Conservation (phyloP, 2,797 vertebrate genomes). For the Peromyscus melanophrys region DNA sequence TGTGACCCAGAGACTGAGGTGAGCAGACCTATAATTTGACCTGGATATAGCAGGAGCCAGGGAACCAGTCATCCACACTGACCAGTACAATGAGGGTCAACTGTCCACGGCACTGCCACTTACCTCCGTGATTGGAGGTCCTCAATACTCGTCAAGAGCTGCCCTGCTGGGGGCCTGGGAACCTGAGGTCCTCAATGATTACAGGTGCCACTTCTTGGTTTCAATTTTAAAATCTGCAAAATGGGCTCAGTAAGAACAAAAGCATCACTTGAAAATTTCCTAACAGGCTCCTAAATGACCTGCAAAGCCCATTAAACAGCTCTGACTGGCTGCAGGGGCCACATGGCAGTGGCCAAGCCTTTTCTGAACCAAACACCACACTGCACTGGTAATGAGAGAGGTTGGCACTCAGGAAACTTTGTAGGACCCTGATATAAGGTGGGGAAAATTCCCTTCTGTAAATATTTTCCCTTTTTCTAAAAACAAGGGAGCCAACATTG, state of each 20-base stretch:
- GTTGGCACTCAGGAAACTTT: background rate
- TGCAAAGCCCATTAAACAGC: background rate
- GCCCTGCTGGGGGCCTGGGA: background rate
- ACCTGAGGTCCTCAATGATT: background rate
- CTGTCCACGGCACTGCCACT: background rate
- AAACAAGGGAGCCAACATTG: too few relatives aligned
- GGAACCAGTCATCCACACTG: background rate
- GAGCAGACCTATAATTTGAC: background rate
- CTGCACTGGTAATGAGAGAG: accelerated
- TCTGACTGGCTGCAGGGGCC: background rate
- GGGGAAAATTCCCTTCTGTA: background rate
- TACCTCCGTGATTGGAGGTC: background rate
- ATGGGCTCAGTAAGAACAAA: background rate
- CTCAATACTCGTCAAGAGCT: background rate
- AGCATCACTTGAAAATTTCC: background rate
- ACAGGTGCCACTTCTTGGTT: background rate
- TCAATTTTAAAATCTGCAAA: background rate
- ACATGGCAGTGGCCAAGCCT: background rate
- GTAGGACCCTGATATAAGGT: accelerated
- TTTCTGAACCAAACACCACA: accelerated
- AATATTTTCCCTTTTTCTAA: background rate
- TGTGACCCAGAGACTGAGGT: background rate
- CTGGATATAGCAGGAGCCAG: accelerated
- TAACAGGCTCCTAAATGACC: too few relatives aligned
- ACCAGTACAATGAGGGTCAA: background rate